A percentile compares a stretch with the other conserved stretches of the same genome.
Evolutionary conservation across 1,140 invertebrate genomes (phyloP).

Genomic region (Eueides isabella): DNA sequence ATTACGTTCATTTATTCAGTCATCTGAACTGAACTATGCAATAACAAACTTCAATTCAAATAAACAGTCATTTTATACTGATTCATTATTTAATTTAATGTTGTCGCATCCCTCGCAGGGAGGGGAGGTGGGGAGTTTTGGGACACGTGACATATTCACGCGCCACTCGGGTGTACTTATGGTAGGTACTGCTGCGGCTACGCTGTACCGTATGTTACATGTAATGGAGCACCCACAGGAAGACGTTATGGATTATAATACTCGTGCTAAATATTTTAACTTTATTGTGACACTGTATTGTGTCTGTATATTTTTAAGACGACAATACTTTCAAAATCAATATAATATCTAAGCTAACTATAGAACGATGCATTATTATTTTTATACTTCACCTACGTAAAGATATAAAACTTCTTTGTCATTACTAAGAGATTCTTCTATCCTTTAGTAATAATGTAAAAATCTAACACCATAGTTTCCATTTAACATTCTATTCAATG

Average conservation of each 20-base stretch:
- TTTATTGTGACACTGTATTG: not conserved
- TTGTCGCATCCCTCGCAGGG: conserved; percentile 23
- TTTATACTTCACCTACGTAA: too few species aligned
- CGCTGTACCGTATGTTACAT: conserved; percentile 58
- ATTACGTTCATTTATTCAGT: conserved; percentile 7
- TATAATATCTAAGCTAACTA: not conserved
- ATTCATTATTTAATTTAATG: conserved; percentile 67
- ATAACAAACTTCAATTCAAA: conserved; percentile 12
- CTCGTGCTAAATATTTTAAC: not conserved
- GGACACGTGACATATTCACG: conserved; percentile 74
- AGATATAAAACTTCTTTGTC: too few species aligned
- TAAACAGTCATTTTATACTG: conserved; percentile 34
- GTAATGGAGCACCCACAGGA: conserved; percentile 61
- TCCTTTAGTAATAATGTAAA: too few species aligned
- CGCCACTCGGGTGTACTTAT: conserved; percentile 64
- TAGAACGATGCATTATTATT: not conserved
- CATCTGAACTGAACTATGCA: conserved; percentile 8
- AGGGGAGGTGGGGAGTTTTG: conserved; percentile 42
- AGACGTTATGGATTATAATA: conserved; percentile 15
- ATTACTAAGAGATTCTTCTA: too few species aligned
- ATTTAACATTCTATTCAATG: too few species aligned
- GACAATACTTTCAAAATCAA: not conserved
- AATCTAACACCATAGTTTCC: too few species aligned
- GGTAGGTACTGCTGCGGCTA: conserved; percentile 57
- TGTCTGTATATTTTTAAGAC: not conserved